Base-by-base conservation (phyloP, 2,888 invertebrate species). In the Xanthorhoe spadicearia region DNA sequence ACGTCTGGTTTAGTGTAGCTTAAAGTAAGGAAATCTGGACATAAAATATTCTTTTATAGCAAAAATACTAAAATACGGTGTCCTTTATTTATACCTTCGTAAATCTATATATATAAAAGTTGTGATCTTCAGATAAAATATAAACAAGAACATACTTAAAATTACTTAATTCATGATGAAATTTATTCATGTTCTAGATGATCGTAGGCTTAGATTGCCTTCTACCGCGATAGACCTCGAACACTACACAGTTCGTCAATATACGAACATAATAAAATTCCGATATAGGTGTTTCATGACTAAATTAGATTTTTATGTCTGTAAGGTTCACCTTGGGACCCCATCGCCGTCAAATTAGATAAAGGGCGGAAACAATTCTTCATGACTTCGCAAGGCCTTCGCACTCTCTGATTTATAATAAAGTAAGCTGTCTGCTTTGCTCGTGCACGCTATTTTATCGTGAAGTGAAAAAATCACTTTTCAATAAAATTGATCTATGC, bases 331-430 rank as follows among this genome's bases (percentile, higher is more conserved):
- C 72, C 70, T 72, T 74, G 70, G 66, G 61, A 70, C 69, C 54
- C 61, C 66, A 69, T 69, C 46, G 68, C 67, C 52, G 10, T 52
- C 64, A 70, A 74, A 74, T 74, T 68, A 74, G 74, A 70, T 72
- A 74, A 71, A 70, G 69, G 63, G 63, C 69, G 72, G 72, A 74
- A 74, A 67, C 72, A 68, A 74, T 72, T 71, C 74, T 71, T 69
- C 72, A 74, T 71, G 74, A 72, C 70, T 72, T 68, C 50, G 72
- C 72, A 70, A 70, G 61, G 74, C 63, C 66, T 70, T 70, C 67
- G 67, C 69, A 70, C 69, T 48, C 63, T 71, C 63, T 68, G 68
- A 70, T 68, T 74, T 71, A 72, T 72, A 69, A 71, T 70, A 69
- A 70, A 71, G 68, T 52, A 63, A 48, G 48, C 15, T 8, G 48